phyloP scores from a whole-genome alignment of 1,140 invertebrate species.

The Neodiprion fabricii region DNA sequence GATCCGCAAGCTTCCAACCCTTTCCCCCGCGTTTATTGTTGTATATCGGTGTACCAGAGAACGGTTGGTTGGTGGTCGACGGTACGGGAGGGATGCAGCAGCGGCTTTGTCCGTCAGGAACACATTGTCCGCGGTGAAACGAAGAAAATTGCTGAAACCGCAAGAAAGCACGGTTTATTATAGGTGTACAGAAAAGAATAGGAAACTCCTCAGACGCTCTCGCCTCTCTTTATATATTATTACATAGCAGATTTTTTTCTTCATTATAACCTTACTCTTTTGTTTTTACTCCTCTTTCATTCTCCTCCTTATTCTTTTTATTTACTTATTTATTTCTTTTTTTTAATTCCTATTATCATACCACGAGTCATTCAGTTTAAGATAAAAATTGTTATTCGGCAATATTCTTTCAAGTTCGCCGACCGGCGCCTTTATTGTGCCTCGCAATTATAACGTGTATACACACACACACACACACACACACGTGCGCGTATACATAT shows the following conservation, averaged over 20 bases:
- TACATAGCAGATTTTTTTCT: no score
- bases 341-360: slow-evolving; percentile 15
- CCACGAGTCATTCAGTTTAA: not conserved
- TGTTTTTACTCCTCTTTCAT: slow-evolving; percentile 18
- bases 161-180: not conserved
- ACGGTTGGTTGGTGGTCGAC: no score
- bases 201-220: not conserved
- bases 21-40: no score
- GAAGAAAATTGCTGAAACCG: not conserved
- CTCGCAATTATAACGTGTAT: slow-evolving; percentile 21
- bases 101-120: not conserved
- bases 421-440: slow-evolving; percentile 25
- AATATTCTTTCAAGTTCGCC: not conserved
- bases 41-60: no score
- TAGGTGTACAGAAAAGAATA: not conserved
- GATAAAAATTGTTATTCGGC: not conserved
- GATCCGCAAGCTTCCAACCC: no score
- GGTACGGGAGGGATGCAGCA: no score
- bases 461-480: slow-evolving; percentile 1
- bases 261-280: not conserved
- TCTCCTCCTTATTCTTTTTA: slow-evolving; percentile 22
- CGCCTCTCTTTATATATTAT: no score
- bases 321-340: slow-evolving; percentile 13
- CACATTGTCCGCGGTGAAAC: not conserved
- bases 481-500: not conserved